Evolutionary conservation across 1,140 invertebrate genomes (phyloP), one percentile per base, ranked within the genome.

Genomic region (Drosophila willistoni): DNA sequence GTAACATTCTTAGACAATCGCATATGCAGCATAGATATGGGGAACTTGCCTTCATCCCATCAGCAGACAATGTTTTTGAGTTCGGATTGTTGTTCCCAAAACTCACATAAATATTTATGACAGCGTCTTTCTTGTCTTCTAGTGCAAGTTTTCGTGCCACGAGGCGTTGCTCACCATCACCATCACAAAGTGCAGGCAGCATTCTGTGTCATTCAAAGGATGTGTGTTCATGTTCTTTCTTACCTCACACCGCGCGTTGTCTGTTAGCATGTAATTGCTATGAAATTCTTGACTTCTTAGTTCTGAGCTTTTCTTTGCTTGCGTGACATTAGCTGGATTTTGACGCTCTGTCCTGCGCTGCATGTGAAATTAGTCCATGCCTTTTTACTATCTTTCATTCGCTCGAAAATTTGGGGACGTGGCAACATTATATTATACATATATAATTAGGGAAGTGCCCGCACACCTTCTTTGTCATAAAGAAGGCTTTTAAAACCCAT

Each of bases 101-200:
- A 86, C 90, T 91, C 89, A 79, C 89, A 91, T 91, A 91, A 91
- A 91, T 91, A 91, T 91, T 91, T 91, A 91, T 91, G 89, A 90
- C 89, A 81, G 89, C 79, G 71, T 82, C 82, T 82, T 90, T 76
- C 76, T 75, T 79, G 79, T 90, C 73, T 59, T 71, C 71, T 65
- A 68, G 64, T 51, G 67, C 61, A 81, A 84, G 79, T 71, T 78
- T 76, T 72, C 64, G 65, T 77, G 73, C 76, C 71, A 73, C 71
- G 60, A 66, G 76, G 84, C 75, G 83, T 83, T 77, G 83, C 68
- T 77, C 76, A 87, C 36, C 69, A 73, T 51, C 25, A 12, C 62
- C 69, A 73, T 51, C 25, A 14, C 57, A 60, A 34, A 60, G 41
- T 68, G 73, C 83, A 89, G 77, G 69, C 80, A 69, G 81, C 77